phyloP scores from a whole-genome alignment of 2,888 invertebrate species.

The Bimastos eiseni region DNA sequence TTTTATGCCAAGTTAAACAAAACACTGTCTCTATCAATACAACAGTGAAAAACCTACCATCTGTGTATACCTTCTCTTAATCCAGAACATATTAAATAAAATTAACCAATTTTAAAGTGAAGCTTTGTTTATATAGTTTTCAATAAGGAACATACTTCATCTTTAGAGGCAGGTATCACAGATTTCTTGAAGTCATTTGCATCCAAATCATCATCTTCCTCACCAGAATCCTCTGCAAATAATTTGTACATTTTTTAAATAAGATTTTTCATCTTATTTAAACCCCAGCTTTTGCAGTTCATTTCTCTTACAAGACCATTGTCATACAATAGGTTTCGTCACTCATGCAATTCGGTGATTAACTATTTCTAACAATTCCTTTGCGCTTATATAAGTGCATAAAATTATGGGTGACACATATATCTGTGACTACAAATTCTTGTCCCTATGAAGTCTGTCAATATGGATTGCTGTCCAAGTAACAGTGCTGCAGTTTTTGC shows the following conservation, averaged over 20 bases:
- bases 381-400: too few relatives aligned
- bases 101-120: background rate
- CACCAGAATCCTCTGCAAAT: background rate
- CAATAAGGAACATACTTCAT: background rate
- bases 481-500: background rate
- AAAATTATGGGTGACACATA: too few relatives aligned
- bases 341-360: background rate
- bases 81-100: background rate
- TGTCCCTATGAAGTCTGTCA: too few relatives aligned
- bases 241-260: background rate
- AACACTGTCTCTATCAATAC: background rate
- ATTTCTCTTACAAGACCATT: background rate
- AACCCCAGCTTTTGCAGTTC: background rate
- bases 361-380: too few relatives aligned
- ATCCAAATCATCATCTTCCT: constrained; percentile 3
- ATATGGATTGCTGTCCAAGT: too few relatives aligned
- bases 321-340: background rate
- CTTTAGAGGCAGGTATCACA: background rate
- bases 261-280: background rate
- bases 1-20: background rate
- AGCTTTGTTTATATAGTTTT: background rate
- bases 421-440: too few relatives aligned
- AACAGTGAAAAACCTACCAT: background rate
- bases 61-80: background rate
- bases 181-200: background rate